Percentiles rank a stretch among this genome's conserved stretches.
Conservation (phyloP, 2,797 vertebrate species). For the Capromys pilorides region DNA sequence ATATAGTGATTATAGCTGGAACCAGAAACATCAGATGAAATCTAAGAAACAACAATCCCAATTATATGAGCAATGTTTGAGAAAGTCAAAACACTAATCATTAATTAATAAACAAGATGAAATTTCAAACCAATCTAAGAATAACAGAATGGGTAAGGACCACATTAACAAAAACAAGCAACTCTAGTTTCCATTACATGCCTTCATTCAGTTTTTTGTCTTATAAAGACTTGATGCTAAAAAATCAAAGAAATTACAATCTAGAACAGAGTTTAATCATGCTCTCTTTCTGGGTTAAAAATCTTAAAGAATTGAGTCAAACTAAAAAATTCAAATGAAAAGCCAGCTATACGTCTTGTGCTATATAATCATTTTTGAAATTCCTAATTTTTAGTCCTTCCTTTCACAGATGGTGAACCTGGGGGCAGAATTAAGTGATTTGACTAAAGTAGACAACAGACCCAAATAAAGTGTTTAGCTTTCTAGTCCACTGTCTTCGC, state of each 20-base stretch:
- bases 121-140: slow-evolving; percentile 48
- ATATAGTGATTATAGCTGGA: not conserved
- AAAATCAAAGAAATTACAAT: slow-evolving; percentile 62
- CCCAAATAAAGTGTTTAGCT: slow-evolving; percentile 41
- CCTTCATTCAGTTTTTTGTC: slow-evolving; percentile 36
- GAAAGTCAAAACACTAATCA: slow-evolving; percentile 25
- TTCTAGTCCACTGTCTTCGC: slow-evolving; percentile 26
- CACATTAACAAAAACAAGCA: slow-evolving; percentile 33
- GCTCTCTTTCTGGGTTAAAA: slow-evolving; percentile 52
- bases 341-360: slow-evolving; percentile 31
- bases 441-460: slow-evolving; percentile 41
- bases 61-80: slow-evolving; percentile 3
- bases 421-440: slow-evolving; percentile 19
- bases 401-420: slow-evolving; percentile 38
- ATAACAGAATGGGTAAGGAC: slow-evolving; percentile 22
- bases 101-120: slow-evolving; percentile 25
- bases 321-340: slow-evolving; percentile 56
- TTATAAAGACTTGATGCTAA: slow-evolving; percentile 24
- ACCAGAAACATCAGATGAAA: slow-evolving; percentile 36
- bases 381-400: slow-evolving; percentile 30
- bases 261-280: slow-evolving; percentile 51
- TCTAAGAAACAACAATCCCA: slow-evolving; percentile 42
- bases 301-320: slow-evolving; percentile 24
- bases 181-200: not conserved
- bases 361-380: slow-evolving; percentile 37